Evolutionary conservation across 2,797 vertebrate species (phyloP).

Genomic region (Chaunax sp.): DNA sequence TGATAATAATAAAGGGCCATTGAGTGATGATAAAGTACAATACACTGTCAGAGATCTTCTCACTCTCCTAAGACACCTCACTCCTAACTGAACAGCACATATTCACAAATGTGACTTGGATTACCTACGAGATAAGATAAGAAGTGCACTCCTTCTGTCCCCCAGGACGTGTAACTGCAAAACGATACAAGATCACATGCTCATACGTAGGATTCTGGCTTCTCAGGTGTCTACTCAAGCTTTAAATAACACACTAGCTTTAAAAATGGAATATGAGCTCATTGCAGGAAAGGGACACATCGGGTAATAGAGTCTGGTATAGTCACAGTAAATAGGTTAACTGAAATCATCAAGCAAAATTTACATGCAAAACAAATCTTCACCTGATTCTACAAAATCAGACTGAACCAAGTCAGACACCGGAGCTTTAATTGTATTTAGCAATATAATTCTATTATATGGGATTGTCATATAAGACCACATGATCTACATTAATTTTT

Average conservation of each 20-base stretch:
- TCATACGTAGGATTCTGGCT: constrained; percentile 74
- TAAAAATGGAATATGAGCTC: constrained; percentile 81
- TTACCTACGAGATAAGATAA: constrained; percentile 66
- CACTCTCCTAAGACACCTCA: constrained; percentile 49
- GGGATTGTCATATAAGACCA: too few relatives aligned
- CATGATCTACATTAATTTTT: too few relatives aligned
- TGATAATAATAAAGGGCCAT: constrained; percentile 31
- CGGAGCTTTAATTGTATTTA: too few relatives aligned
- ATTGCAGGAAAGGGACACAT: constrained; percentile 70
- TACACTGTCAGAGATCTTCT: constrained; percentile 44
- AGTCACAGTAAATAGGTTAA: constrained; percentile 47
- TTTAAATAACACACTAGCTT: constrained; percentile 77
- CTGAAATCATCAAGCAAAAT: constrained; percentile 23
- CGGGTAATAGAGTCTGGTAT: constrained; percentile 39
- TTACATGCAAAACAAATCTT: constrained; percentile 8
- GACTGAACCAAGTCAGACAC: constrained; percentile 3
- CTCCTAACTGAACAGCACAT: constrained; percentile 57
- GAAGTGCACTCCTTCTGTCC: constrained; percentile 55
- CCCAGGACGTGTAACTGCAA: constrained; percentile 71
- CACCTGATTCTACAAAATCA: constrained; percentile 38
- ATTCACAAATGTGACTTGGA: constrained; percentile 67
- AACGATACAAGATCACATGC: constrained; percentile 78
- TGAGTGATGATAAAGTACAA: constrained; percentile 34
- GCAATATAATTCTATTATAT: too few relatives aligned
- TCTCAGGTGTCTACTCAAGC: constrained; percentile 77